These are phyloP conservation scores for Phorcus lineatus DNA, from an alignment of 2,888 invertebrate species.

Conservation along the genomic window DNA sequence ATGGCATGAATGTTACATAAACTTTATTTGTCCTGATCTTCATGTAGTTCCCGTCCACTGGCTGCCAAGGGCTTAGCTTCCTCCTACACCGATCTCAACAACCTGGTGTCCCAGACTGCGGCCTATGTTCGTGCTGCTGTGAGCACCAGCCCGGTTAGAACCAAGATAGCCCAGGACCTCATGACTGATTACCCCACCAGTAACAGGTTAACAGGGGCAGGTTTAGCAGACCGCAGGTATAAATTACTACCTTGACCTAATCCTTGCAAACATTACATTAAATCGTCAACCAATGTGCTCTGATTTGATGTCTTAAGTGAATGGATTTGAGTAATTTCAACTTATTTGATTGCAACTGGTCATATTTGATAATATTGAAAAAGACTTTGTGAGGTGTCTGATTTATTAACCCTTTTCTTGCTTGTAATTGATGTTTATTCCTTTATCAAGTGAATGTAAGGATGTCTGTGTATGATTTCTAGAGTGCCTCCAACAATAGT, in stretches of 20 bases:
- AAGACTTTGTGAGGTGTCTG: no score
- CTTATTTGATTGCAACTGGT: no score
- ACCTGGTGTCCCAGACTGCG: conserved; percentile 67
- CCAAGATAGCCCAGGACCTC: conserved; percentile 32
- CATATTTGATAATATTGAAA: no score
- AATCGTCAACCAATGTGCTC: no score
- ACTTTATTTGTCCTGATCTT: no score
- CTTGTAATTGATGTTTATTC: neutral
- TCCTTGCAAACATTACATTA: no score
- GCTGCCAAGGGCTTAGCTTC: conserved; percentile 34
- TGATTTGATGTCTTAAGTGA: no score
- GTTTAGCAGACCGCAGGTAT: conserved; percentile 28
- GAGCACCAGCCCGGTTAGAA: conserved; percentile 57
- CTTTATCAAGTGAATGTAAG: neutral
- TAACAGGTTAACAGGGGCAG: neutral
- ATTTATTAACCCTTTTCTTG: no score
- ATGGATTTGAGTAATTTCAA: no score
- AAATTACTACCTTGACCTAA: neutral
- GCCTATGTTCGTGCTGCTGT: conserved; percentile 66
- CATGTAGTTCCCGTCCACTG: neutral
- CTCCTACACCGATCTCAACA: conserved; percentile 58
- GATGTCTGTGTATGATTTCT: neutral
- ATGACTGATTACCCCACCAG: neutral
- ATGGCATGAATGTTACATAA: no score
- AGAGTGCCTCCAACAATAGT: neutral